A percentile compares a stretch with the other conserved stretches of the same genome.
phyloP scores from a whole-genome alignment of 2,888 invertebrate genomes.

The Isotomurus palustris region DNA sequence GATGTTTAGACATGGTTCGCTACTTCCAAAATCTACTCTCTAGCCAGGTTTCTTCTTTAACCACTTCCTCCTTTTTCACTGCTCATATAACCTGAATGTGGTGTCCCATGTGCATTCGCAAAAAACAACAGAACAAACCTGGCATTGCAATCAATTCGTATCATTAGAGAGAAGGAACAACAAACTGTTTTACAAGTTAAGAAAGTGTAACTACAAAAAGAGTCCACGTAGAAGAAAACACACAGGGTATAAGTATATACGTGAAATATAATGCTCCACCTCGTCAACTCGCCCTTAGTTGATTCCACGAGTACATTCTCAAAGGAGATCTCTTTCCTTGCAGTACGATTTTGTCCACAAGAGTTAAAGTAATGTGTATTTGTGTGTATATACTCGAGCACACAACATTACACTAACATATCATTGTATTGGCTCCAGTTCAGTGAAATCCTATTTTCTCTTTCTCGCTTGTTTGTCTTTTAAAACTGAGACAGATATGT shows the following conservation, averaged over 20 bases:
- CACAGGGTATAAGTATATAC: no score
- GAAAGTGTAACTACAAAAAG: no score
- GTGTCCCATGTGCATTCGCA: conserved; percentile 6
- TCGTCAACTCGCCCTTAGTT: no score
- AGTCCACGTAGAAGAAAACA: no score
- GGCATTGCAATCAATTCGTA: conserved; percentile 10
- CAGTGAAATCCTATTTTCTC: neutral
- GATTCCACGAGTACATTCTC: no score
- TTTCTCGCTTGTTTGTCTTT: neutral
- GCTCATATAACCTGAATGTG: neutral
- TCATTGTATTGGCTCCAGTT: neutral
- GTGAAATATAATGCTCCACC: no score
- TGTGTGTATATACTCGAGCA: no score
- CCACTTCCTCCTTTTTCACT: neutral
- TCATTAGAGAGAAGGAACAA: conserved; percentile 3
- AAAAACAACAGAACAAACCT: conserved; percentile 5
- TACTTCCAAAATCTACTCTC: neutral
- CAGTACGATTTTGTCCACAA: no score
- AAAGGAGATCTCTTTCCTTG: no score
- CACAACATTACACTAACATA: no score
- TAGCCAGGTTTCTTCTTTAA: neutral
- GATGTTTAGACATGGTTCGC: neutral
- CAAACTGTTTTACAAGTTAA: no score
- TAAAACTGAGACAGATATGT: neutral
- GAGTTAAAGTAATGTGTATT: no score